phyloP scores from a whole-genome alignment of 2,113 vertebrate species.

The Cricetomys ansorgei region DNA sequence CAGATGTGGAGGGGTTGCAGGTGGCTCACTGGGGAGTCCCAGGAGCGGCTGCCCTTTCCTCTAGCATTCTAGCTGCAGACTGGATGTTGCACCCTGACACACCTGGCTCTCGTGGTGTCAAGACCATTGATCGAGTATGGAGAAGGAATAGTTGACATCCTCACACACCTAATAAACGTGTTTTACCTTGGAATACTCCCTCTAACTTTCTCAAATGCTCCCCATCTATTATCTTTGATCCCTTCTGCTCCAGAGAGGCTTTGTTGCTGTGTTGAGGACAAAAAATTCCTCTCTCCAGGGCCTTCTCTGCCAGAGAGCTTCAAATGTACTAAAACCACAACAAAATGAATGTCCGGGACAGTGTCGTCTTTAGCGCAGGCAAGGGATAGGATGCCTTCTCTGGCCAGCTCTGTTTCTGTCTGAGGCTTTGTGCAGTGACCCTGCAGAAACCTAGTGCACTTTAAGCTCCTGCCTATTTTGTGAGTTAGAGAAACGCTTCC shows the following conservation, averaged over 20 bases:
- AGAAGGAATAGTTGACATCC: background rate
- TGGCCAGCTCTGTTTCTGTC: background rate
- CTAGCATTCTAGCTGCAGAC: background rate
- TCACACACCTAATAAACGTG: background rate
- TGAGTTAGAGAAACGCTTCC: background rate
- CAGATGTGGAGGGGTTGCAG: background rate
- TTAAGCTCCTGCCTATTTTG: background rate
- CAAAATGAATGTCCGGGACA: conserved; percentile 6
- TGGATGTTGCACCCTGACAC: no score
- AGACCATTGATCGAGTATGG: background rate
- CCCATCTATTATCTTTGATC: background rate
- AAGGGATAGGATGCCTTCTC: background rate
- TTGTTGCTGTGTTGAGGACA: conserved; percentile 6
- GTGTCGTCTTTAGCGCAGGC: background rate
- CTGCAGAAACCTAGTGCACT: background rate
- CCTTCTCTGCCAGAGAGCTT: conserved; percentile 40
- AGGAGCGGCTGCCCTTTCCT: background rate
- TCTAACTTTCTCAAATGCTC: background rate
- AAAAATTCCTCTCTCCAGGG: conserved; percentile 24
- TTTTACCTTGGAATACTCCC: background rate
- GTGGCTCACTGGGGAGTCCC: fast-evolving
- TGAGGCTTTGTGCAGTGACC: background rate
- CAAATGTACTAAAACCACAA: background rate
- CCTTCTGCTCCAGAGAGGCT: background rate
- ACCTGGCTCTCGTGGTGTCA: background rate